A percentile compares a stretch with the other conserved stretches of the same genome.
Conservation (phyloP, 2,888 invertebrate genomes). For the Epicampocera succincta region DNA sequence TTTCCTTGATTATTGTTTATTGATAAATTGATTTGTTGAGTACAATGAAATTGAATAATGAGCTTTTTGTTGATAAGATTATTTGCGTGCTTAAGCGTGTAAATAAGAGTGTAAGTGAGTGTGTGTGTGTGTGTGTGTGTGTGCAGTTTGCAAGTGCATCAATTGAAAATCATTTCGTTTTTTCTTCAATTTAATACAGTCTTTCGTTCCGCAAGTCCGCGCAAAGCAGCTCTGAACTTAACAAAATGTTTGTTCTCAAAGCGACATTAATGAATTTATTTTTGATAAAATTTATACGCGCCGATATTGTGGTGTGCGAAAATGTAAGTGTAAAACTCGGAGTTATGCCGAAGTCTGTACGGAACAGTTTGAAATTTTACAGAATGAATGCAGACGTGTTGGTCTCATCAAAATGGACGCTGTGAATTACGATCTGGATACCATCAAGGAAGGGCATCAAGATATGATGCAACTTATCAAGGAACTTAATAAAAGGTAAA, state of each 20-base stretch:
- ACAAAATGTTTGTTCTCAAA: slow-evolving; percentile 17
- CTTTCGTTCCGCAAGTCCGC: too few species aligned
- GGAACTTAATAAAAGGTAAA: slow-evolving; percentile 33
- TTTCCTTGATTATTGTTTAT: slow-evolving; percentile 3
- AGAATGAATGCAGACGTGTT: slow-evolving; percentile 48
- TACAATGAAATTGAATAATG: not conserved
- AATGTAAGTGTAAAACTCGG: slow-evolving; percentile 32
- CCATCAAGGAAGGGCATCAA: slow-evolving; percentile 23
- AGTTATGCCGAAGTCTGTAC: too few species aligned
- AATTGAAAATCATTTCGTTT: too few species aligned
- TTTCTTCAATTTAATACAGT: too few species aligned
- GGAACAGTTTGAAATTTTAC: not conserved
- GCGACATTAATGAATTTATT: slow-evolving; percentile 4
- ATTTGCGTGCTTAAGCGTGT: not conserved
- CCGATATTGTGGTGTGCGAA: slow-evolving; percentile 36
- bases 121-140: too few species aligned
- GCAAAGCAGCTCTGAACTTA: not conserved
- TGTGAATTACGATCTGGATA: slow-evolving; percentile 22
- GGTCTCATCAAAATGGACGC: slow-evolving; percentile 15
- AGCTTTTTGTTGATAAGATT: slow-evolving; percentile 21
- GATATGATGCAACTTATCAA: slow-evolving; percentile 16
- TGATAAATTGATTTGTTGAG: not conserved
- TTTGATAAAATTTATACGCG: not conserved
- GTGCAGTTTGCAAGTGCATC: too few species aligned
- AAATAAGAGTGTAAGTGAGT: not conserved